Base-by-base conservation (phyloP, 2,113 vertebrate genomes). In the Dipodomys merriami region DNA sequence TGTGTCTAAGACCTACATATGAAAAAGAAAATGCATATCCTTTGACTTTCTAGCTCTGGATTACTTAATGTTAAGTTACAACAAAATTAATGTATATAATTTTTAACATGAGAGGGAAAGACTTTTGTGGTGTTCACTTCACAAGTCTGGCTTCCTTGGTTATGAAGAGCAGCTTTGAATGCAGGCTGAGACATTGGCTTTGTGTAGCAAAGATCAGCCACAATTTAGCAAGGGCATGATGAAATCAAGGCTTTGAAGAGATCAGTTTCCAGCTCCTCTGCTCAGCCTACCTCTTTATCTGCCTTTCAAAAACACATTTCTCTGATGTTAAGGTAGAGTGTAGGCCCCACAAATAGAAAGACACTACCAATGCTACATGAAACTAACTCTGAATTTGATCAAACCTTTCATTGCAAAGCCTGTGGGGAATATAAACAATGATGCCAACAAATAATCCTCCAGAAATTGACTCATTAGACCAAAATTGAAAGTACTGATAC, bases 401-500 rank as follows among this genome's bases (percentile, higher is more conserved):
- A 67, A 60, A 25, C 23, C 91, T 86, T 90, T 65, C 3, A 2
- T 27, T 62, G 39, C 27, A 22, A 39, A 67, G 90, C 44, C 60
- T 87, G 20, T 73, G 83, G 33, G 22, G 16, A 35, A 86, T 64
- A 86, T 60, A 77, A 72, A 94, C 93, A 78, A 67, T 60, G 69
- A 88, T 2, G 2, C 65, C 78, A 91, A 60, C 33, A 77, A 90
- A 84, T 68, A 84, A 13, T 88, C 60, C 69, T 77, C 76, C 3
- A 7, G 83, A 83, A 87, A 83, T 19, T 69, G 62, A 88, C 67
- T 89, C 90, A 77, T 95, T 93, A 79, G 33, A 88, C 29, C 29
- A 89, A 92, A 93, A 84, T 78, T 49, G 86, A 97, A 92, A 83
- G 68, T 73, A 67, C 20, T 76, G 49, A 30, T 64, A 67, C 60